Percentiles rank a stretch among this genome's conserved stretches.
These are phyloP conservation scores for Triplophysa rosa DNA, from an alignment of 2,113 vertebrate genomes.

Conservation along the genomic window DNA sequence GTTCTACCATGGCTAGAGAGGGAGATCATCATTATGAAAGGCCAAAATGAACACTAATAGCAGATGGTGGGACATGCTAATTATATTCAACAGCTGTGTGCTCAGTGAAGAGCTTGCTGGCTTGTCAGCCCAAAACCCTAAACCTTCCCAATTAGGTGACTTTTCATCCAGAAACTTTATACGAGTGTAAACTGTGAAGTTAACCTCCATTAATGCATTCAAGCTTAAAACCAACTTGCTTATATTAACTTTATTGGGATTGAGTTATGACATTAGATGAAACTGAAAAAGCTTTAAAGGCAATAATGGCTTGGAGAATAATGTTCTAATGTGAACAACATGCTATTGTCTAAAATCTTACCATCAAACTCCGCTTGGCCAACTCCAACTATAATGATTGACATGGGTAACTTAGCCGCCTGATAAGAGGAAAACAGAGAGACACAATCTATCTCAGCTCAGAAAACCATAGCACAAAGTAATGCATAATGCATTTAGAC, in stretches of 20 bases:
- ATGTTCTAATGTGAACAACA: no score
- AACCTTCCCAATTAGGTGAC: slow-evolving; percentile 46
- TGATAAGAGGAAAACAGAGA: slow-evolving; percentile 59
- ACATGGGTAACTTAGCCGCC: slow-evolving; percentile 96
- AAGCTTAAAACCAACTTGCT: neutral
- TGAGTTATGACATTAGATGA: neutral
- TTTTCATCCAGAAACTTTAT: slow-evolving; percentile 31
- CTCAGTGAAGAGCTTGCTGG: slow-evolving; percentile 14
- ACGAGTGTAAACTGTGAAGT: neutral
- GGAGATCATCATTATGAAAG: slow-evolving; percentile 37
- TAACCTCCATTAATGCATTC: neutral
- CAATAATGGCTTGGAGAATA: neutral
- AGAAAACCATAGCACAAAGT: no score
- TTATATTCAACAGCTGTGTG: slow-evolving; percentile 50
- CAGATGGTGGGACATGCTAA: slow-evolving; percentile 54
- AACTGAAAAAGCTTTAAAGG: neutral
- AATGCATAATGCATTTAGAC: no score
- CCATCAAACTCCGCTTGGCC: slow-evolving; percentile 95
- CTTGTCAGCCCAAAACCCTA: slow-evolving; percentile 41
- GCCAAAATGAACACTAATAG: slow-evolving; percentile 21
- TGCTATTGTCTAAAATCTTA: slow-evolving; percentile 65
- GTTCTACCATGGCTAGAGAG: slow-evolving; percentile 89
- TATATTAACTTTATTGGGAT: neutral
- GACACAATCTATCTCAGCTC: neutral
- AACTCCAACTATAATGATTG: slow-evolving; percentile 93